A percentile compares a stretch with the other conserved stretches of the same genome.
Conservation (phyloP, 2,113 vertebrate species). For the Spermophilus dauricus region DNA sequence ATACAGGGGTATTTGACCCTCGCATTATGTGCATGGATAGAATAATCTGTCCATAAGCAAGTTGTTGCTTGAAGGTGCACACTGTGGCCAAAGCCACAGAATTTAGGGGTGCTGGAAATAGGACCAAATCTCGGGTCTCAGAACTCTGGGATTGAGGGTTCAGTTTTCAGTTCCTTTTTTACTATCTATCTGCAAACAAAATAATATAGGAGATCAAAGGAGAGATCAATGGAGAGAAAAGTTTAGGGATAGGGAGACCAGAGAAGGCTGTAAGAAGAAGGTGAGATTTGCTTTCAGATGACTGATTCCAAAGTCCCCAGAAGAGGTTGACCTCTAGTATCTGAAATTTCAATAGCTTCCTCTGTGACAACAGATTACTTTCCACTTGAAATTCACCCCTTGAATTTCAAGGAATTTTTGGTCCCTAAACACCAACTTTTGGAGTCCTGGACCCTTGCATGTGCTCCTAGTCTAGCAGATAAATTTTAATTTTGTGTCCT, state of each 20-base stretch:
- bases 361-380: background rate
- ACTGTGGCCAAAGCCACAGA: background rate
- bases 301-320: background rate
- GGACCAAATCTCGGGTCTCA: background rate
- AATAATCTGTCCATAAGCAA: background rate
- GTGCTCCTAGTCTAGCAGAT: background rate
- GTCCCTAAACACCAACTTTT: background rate
- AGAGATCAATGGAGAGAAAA: background rate
- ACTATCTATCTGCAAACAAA: background rate
- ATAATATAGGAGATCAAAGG: background rate
- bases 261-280: background rate
- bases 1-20: no score
- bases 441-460: background rate
- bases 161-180: background rate
- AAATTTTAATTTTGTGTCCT: background rate
- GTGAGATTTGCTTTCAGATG: background rate
- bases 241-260: background rate
- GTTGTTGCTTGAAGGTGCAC: background rate
- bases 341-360: background rate
- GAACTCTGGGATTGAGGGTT: background rate
- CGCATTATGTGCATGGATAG: background rate
- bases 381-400: background rate
- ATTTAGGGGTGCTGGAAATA: background rate
- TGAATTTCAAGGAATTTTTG: background rate
- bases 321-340: background rate